phyloP scores from a whole-genome alignment of 2,797 vertebrate species.

The Poeciliopsis gracilis region DNA sequence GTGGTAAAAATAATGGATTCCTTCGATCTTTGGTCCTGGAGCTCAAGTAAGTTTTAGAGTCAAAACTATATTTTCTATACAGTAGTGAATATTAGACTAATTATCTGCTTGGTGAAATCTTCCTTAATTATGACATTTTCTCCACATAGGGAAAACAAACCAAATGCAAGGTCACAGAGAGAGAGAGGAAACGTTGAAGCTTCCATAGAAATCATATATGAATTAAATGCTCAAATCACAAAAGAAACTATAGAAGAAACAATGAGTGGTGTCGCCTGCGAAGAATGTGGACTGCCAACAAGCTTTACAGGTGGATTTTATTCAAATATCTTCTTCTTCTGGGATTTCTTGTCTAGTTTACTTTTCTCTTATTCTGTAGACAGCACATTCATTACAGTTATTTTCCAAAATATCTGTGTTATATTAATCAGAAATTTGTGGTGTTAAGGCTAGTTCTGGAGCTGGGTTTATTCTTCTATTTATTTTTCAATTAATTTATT shows the following conservation, averaged over 20 bases:
- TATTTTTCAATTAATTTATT: background rate
- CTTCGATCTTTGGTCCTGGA: background rate
- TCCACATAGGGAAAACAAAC: background rate
- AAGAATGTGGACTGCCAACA: fast-evolving
- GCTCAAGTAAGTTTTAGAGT: constrained; percentile 34
- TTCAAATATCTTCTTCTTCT: background rate
- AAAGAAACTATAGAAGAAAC: fast-evolving
- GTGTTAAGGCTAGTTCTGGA: background rate
- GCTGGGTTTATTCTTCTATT: background rate
- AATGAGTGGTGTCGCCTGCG: fast-evolving
- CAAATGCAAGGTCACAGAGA: too few relatives aligned
- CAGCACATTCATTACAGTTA: background rate
- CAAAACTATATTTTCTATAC: background rate
- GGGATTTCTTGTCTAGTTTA: background rate
- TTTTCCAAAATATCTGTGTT: background rate
- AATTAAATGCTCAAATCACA: fast-evolving
- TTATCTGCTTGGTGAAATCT: background rate
- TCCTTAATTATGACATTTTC: constrained; percentile 7
- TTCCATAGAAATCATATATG: constrained; percentile 46
- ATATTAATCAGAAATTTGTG: background rate
- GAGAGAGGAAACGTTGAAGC: too few relatives aligned
- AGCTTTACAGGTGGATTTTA: too few relatives aligned
- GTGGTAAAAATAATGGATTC: fast-evolving
- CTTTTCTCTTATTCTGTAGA: background rate
- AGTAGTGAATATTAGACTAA: too few relatives aligned